Evolutionary conservation across 2,113 vertebrate genomes (phyloP), one percentile per base, ranked within the genome.

Genomic region (Fregetta grallaria): DNA sequence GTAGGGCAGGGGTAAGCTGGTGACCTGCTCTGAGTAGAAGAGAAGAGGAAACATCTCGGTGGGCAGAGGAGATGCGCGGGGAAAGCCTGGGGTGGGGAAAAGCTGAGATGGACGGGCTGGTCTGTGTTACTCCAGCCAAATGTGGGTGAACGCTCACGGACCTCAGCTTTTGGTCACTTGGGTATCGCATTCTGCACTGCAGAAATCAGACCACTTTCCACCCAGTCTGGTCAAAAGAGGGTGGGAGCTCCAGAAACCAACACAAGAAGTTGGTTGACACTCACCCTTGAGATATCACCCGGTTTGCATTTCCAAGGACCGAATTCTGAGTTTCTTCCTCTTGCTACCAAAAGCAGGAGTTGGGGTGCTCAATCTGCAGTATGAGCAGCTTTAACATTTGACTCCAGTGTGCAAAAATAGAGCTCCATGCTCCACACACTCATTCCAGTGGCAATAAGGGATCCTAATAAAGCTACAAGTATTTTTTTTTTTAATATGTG

Each of bases 401-500:
- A 11, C 53, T 62, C 9, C 4, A 6, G 20, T 0, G 7, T 7
- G 55, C 29, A 27, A 34, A 63, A 36, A 1, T 0, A 49, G 34
- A 80, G n/a, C 15, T 70, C 26, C 12, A 2, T 16, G 49, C 16
- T 80, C 53, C 34, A 25, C 56, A 25, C 6, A 0, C 23, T 38
- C 47, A 5, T 7, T 32, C 21, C 30, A 6, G 19, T 4, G 26
- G 27, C 49, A 29, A n/a, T 0, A 12, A 67, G 36, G 55, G 13
- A 40, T 18, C 71, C 38, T 13, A 27, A 61, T 12, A 40, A 52
- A 80, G 16, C 3, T 25, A 36, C 7, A 16, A 4, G 5, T 7
- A 3, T 8, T n/a, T 25, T 38, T 72, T 38, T 63, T 8, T 68
- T 21, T 13, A 22, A 59, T 14, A 8, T 20, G 15, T 16, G 7